These are phyloP conservation scores for Brachyhypopomus gauderio DNA, from an alignment of 2,113 vertebrate genomes.

Conservation along the genomic window DNA sequence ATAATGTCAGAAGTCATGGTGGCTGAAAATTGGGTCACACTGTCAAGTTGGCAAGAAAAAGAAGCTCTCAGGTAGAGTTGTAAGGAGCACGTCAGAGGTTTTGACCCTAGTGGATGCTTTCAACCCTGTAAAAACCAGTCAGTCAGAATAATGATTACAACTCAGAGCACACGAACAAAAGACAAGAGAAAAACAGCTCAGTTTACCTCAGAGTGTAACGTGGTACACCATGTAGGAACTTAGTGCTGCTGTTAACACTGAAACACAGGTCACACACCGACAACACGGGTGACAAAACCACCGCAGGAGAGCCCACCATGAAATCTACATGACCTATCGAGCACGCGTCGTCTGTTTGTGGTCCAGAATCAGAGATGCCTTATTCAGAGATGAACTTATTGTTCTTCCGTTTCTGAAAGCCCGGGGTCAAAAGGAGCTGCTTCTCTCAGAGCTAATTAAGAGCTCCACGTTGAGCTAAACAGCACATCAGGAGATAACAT, in stretches of 20 bases:
- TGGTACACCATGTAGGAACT: not conserved
- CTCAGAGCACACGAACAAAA: not conserved
- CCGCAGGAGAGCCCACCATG: not conserved
- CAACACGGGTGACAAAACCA: not conserved
- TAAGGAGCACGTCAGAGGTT: not conserved
- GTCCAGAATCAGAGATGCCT: constrained; percentile 3
- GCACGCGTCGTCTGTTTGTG: not conserved
- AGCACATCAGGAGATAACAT: constrained; percentile 67
- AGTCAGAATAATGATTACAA: not conserved
- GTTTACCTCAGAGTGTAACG: not conserved
- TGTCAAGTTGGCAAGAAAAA: not conserved
- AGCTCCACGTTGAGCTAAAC: constrained; percentile 56
- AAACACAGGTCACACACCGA: not conserved
- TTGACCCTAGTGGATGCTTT: not conserved
- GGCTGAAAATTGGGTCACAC: no score
- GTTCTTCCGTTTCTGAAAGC: constrained; percentile 24
- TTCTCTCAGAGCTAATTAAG: constrained; percentile 50
- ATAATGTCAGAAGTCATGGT: no score
- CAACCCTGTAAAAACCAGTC: not conserved
- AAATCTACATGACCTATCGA: not conserved
- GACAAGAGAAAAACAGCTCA: not conserved
- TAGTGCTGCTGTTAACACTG: not conserved
- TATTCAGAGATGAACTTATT: constrained; percentile 14
- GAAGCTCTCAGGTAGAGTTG: not conserved
- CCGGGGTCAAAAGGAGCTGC: constrained; percentile 12